phyloP scores from a whole-genome alignment of 37 sponge, comb jelly and placozoan genomes.

The Eunapius fragilis region DNA sequence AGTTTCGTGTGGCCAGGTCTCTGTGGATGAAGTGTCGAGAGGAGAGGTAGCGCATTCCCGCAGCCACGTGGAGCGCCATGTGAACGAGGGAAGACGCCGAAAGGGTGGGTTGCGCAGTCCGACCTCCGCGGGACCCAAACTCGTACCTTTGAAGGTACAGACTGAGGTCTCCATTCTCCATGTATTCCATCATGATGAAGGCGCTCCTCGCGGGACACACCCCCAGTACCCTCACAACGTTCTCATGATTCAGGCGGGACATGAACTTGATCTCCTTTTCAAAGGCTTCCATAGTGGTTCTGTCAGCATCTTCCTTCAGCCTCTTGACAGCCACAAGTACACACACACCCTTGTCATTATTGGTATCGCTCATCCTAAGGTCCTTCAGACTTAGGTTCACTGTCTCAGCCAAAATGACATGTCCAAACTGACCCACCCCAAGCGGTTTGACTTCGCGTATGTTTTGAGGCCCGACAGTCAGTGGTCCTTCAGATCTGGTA shows the following conservation, averaged over 20 bases:
- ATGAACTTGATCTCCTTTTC: constrained; percentile 72
- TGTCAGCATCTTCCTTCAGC: constrained; percentile 46
- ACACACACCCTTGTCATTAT: constrained; percentile 20
- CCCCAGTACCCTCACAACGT: constrained; percentile 64
- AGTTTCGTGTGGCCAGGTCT: constrained; percentile 75
- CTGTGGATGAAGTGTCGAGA: constrained; percentile 62
- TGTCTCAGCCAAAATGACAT: constrained; percentile 48
- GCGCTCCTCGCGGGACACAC: constrained; percentile 22
- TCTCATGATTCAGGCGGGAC: constrained; percentile 56
- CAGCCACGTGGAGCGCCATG: constrained; percentile 61
- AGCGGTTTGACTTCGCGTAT: constrained; percentile 37
- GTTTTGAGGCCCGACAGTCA: constrained; percentile 17
- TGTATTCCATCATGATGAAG: constrained; percentile 91
- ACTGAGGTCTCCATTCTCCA: constrained; percentile 87
- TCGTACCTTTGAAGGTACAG: constrained; percentile 65
- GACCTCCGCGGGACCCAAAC: not conserved
- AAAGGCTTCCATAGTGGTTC: constrained; percentile 33
- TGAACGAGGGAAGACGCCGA: constrained; percentile 16
- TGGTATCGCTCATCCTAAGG: constrained; percentile 23
- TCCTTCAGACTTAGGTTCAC: constrained; percentile 51
- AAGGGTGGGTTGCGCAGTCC: not conserved
- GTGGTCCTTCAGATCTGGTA: not conserved
- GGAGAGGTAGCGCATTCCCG: constrained; percentile 72
- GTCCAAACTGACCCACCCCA: constrained; percentile 73
- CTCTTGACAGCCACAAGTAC: constrained; percentile 67